Evolutionary conservation across 2,888 invertebrate species (phyloP).

Genomic region (Nomada flava): DNA sequence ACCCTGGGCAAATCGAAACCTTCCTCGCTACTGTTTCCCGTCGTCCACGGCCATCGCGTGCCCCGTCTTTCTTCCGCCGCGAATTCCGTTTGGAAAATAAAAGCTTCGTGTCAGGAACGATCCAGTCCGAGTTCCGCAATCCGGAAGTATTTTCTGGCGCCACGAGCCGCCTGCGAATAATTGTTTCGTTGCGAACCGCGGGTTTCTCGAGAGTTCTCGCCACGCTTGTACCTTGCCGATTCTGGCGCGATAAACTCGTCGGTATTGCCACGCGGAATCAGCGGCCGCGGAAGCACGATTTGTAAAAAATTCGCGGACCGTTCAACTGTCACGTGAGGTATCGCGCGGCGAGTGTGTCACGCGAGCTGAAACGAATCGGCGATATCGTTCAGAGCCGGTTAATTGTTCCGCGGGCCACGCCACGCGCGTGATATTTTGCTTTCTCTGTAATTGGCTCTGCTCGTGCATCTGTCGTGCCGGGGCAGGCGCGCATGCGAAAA

Average conservation of each 20-base stretch:
- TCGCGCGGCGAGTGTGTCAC: slow-evolving; percentile 53
- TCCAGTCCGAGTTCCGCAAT: not conserved
- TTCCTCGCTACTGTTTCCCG: not conserved
- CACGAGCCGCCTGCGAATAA: not conserved
- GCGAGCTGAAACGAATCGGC: slow-evolving; percentile 65
- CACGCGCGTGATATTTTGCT: slow-evolving; percentile 43
- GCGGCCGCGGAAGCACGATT: slow-evolving; percentile 60
- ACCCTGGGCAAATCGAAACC: not conserved
- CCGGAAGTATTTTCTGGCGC: not conserved
- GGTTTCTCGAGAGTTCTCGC: not conserved
- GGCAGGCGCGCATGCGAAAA: slow-evolving; percentile 53
- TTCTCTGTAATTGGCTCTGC: slow-evolving; percentile 29
- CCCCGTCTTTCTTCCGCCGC: not conserved
- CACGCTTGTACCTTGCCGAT: slow-evolving; percentile 38
- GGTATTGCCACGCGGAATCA: not conserved
- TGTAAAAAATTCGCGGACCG: slow-evolving; percentile 56
- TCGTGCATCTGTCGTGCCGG: slow-evolving; percentile 5
- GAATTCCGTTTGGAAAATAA: slow-evolving; percentile 13
- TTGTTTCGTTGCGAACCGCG: not conserved
- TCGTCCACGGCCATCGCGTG: slow-evolving; percentile 19
- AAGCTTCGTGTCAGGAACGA: slow-evolving; percentile 9
- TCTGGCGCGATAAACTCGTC: slow-evolving; percentile 37
- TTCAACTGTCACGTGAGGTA: slow-evolving; percentile 52
- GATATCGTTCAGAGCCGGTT: slow-evolving; percentile 54
- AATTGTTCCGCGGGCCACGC: slow-evolving; percentile 57